These are phyloP conservation scores for Agrypnus murinus DNA, from an alignment of 2,888 invertebrate species.

Conservation along the genomic window DNA sequence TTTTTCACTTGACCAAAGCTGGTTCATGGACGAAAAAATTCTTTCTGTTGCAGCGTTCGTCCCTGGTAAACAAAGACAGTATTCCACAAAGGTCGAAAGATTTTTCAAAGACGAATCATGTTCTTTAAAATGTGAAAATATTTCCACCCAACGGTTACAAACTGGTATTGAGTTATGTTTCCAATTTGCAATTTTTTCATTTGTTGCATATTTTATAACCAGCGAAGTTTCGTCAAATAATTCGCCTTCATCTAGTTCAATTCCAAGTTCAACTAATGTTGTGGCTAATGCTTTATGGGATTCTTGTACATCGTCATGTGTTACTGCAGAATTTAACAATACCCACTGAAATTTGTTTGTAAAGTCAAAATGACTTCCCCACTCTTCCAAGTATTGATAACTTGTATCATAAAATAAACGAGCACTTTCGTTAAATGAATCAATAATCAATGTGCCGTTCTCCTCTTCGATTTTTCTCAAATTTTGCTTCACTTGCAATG, in stretches of 20 bases:
- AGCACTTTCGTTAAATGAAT: no score
- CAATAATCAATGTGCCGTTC: no score
- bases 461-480: no score
- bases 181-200: background rate
- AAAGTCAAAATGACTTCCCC: no score
- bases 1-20: background rate
- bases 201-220: background rate
- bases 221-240: background rate
- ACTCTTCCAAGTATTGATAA: no score
- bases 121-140: slow-evolving; percentile 2
- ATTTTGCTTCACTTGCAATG: no score
- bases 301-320: no score
- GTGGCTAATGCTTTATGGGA: no score
- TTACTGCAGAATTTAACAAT: no score
- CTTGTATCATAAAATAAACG: no score
- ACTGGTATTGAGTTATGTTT: background rate
- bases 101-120: background rate
- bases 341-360: no score
- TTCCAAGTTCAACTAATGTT: background rate
- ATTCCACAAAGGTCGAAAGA: background rate
- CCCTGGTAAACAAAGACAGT: no score
- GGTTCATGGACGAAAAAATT: background rate
- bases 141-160: background rate
- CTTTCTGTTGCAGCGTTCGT: slow-evolving; percentile 4
- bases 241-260: background rate